Conservation (phyloP, 1,140 invertebrate species). For the Coenobita brevimanus region DNA sequence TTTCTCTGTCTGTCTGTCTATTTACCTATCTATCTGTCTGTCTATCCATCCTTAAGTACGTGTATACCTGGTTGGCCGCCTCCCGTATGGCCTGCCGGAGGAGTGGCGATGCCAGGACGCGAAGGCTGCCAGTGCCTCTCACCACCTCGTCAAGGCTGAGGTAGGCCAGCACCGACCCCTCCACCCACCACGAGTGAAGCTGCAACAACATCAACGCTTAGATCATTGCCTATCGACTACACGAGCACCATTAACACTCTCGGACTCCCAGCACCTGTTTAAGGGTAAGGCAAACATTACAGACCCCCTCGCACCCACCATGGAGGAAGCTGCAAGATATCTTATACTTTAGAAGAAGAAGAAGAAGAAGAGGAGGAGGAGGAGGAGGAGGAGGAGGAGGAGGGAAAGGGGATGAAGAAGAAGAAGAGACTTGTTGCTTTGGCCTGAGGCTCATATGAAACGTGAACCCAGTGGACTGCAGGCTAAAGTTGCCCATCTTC, state of each 20-base stretch:
- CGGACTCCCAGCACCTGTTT: too few relatives aligned
- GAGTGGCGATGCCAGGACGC: slow-evolving; percentile 9
- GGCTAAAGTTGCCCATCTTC: too few relatives aligned
- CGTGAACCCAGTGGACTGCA: too few relatives aligned
- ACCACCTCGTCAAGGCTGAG: slow-evolving; percentile 27
- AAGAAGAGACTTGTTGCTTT: not conserved
- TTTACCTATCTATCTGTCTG: too few relatives aligned
- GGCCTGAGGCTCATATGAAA: too few relatives aligned
- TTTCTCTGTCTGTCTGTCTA: too few relatives aligned
- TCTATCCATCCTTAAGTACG: too few relatives aligned
- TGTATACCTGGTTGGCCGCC: too few relatives aligned
- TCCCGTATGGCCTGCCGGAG: slow-evolving; percentile 20
- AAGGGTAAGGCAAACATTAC: not conserved
- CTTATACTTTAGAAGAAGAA: too few relatives aligned
- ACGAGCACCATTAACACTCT: too few relatives aligned
- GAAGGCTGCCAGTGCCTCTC: slow-evolving; percentile 21
- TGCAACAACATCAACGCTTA: not conserved
- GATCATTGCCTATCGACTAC: not conserved
- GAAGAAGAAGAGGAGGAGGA: too few relatives aligned
- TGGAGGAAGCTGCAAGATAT: too few relatives aligned
- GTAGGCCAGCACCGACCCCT: slow-evolving; percentile 23
- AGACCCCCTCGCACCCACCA: not conserved
- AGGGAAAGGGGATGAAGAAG: not conserved
- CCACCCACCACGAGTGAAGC: slow-evolving; percentile 37
- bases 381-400: not conserved